Evolutionary conservation across 2,797 vertebrate genomes (phyloP), one percentile per base, ranked within the genome.

Genomic region (Halcyon badia): DNA sequence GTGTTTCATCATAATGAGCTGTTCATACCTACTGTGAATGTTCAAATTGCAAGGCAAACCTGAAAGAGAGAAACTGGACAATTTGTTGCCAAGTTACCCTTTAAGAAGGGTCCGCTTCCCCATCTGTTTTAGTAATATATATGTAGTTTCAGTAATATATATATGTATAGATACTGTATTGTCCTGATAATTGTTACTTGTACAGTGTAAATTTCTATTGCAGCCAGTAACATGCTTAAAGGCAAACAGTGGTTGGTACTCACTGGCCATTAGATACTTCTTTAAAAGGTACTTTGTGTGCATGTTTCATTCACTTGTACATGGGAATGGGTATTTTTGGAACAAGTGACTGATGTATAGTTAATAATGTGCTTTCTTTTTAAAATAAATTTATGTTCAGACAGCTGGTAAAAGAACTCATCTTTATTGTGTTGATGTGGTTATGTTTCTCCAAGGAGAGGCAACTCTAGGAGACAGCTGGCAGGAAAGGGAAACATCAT

Each of bases 111-210:
- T 82, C 52, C 54, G 24, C 11, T 70, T 54, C 35, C 25, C 28
- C 4, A 3, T 11, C 48, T 70, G 15, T 28, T 79, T 84, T n/a
- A 58, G 37, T 58, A 78, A 65, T 17, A n/a, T 16, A 41, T 41
- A 16, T 41, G 16, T 41, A 41, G 41, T 41, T 41, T 41, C 41
- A 15, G 41, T 41, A 41, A 41, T 41, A 41, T 39, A 39, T 41
- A 16, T 41, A 15, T n/a, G n/a, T 16, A 41, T 16, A 41, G 14
- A 15, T 41, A 30, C 8, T 0, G 0, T 64, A 4, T 69, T 86
- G 25, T 54, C 30, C 48, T 57, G 11, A 21, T 8, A 54, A n/a
- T 46, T 71, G 18, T 42, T 75, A 30, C 39, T 68, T 82, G 21
- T 44, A 44, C 19, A 17, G 5, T 35, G 35, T 37, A n/a, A 46